Percentiles rank a stretch among this genome's conserved stretches.
These are phyloP conservation scores for Drepanosiphum platanoidis DNA, from an alignment of 2,888 invertebrate species.

Conservation along the genomic window DNA sequence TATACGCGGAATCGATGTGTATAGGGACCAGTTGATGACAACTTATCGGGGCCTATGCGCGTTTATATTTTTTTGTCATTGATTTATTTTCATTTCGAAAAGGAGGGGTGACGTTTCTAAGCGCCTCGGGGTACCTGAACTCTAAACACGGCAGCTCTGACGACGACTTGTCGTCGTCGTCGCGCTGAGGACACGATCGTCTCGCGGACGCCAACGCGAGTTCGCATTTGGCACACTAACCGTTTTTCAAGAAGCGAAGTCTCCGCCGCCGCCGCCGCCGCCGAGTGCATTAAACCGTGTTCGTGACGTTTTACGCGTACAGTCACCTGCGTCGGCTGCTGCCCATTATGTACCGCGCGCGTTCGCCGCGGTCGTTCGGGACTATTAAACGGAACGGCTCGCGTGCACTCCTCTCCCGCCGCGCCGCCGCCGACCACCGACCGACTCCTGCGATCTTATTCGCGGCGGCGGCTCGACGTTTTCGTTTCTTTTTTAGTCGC, in stretches of 20 bases:
- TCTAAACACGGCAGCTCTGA: too few species aligned
- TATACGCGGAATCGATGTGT: too few species aligned
- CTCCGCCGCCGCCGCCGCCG: constrained; percentile 7
- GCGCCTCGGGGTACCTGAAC: too few species aligned
- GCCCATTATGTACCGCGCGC: not conserved
- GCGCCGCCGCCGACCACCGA: not conserved
- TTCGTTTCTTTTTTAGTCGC: not conserved
- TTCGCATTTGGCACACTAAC: constrained; percentile 47
- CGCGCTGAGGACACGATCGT: not conserved
- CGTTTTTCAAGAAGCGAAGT: constrained; percentile 14
- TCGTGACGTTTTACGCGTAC: not conserved
- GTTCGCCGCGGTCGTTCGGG: not conserved
- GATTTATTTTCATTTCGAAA: too few species aligned
- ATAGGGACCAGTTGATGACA: too few species aligned
- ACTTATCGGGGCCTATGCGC: too few species aligned
- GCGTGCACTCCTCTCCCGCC: not conserved
- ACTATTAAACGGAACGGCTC: too few species aligned
- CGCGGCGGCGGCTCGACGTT: too few species aligned
- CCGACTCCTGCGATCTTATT: not conserved
- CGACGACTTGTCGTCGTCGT: too few species aligned
- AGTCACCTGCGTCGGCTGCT: constrained; percentile 9
- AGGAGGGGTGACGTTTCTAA: too few species aligned
- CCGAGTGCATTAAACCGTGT: constrained; percentile 48
- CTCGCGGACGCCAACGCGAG: not conserved
- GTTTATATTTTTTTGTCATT: too few species aligned